phyloP scores from a whole-genome alignment of 2,888 invertebrate genomes.

The Thereva nobilitata region DNA sequence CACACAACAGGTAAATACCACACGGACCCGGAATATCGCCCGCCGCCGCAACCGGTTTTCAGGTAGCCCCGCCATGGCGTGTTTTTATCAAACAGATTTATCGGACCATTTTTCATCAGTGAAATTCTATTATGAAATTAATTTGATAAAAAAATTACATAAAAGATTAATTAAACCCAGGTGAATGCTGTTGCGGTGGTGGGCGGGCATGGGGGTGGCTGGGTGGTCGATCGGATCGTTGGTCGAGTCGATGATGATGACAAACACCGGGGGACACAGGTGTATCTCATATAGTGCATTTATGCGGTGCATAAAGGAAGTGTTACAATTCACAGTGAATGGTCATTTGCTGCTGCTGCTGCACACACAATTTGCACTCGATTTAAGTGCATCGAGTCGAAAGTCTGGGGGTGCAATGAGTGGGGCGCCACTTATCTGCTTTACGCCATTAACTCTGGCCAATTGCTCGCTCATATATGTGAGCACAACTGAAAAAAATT shows the following conservation, averaged over 20 bases:
- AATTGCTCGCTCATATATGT: slow-evolving; percentile 22
- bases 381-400: slow-evolving; percentile 20
- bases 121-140: slow-evolving; percentile 30
- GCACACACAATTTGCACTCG: slow-evolving; percentile 7
- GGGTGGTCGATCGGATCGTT: background rate
- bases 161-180: slow-evolving; percentile 26
- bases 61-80: slow-evolving; percentile 5
- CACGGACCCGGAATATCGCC: slow-evolving; percentile 12
- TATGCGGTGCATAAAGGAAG: slow-evolving; percentile 20
- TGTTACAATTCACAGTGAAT: slow-evolving; percentile 32
- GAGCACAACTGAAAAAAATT: slow-evolving; percentile 1
- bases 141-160: slow-evolving; percentile 30
- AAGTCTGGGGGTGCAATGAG: background rate
- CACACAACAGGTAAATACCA: background rate
- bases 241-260: too few relatives aligned
- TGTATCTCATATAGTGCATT: too few relatives aligned
- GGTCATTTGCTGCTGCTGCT: slow-evolving; percentile 3
- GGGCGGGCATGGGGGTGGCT: background rate
- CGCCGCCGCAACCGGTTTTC: slow-evolving; percentile 1
- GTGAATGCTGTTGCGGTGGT: background rate
- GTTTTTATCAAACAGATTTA: slow-evolving; percentile 30
- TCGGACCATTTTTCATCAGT: slow-evolving; percentile 25
- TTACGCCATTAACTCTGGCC: slow-evolving; percentile 27
- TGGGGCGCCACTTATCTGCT: slow-evolving; percentile 23
- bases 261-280: too few relatives aligned